Base-by-base conservation (phyloP, 2,113 vertebrate species). In the Callochromis pleurospilus region DNA sequence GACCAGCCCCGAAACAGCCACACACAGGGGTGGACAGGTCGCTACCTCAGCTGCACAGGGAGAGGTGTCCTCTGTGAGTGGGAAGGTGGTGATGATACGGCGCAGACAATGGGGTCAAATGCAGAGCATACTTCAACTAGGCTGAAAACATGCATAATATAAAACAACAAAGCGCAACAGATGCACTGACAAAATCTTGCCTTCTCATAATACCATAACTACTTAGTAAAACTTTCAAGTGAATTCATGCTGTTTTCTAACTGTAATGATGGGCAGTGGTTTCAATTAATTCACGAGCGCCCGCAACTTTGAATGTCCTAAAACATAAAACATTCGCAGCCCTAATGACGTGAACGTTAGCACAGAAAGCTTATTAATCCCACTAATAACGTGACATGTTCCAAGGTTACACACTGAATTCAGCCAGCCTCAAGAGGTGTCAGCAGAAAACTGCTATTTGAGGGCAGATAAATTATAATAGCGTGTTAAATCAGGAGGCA, bases 51-150 rank as follows among this genome's bases (percentile, higher is more conserved):
- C 89, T 89, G 95, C 95, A 95, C 87, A 91, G 93, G 94, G 93
- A 95, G 89, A 92, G 91, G 87, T 89, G 94, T 95, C 92, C 93
- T 94, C 93, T 94, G 88, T 89, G 93, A 92, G 90, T 86, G 45
- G 81, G 82, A 92, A 90, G 95, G 94, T 93, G 93, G 91, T 40
- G 80, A 90, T 54, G 81, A 94, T 92, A 89, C 68, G n/a, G 79
- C 86, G 51, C 93, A 88, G 89, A 92, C 90, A 81, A 19, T 11
- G 83, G 90, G 91, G 94, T 92, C 93, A 92, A 94, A 94, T 86
- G 87, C 79, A 14, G 90, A 89, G 89, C 93, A 90, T 58, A 83
- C 70, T 88, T 93, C 87, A 77, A 81, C 85, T 60, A 33, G 56
- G 29, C 53, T 86, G 51, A 77, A 86, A 91, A 92, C 62, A 84